phyloP scores from a whole-genome alignment of 1,140 invertebrate genomes.

The Aphaenogaster ashmeadi region DNA sequence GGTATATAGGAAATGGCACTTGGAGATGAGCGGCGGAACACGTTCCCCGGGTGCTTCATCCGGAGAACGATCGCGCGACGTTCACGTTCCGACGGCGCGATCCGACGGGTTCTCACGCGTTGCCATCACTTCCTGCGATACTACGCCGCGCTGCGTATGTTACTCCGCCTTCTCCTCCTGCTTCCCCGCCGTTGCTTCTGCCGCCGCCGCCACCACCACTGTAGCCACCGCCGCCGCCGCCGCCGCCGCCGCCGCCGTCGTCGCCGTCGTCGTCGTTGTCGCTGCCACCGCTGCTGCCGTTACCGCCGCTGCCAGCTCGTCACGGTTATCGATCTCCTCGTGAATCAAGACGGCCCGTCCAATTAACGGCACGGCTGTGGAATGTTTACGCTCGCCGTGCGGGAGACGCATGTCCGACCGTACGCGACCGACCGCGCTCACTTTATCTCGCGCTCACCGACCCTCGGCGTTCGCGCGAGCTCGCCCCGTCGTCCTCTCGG shows the following conservation, averaged over 20 bases:
- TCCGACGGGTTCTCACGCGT: constrained; percentile 68
- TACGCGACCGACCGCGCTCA: constrained; percentile 1
- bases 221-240: background rate
- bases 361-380: constrained; percentile 67
- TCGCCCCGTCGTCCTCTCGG: constrained; percentile 21
- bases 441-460: constrained; percentile 50
- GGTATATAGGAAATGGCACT: constrained; percentile 71
- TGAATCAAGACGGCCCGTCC: constrained; percentile 75
- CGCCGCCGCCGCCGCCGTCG: background rate
- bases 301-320: constrained; percentile 49
- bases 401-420: constrained; percentile 68
- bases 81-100: constrained; percentile 37
- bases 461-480: constrained; percentile 6
- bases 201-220: background rate
- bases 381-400: constrained; percentile 70
- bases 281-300: background rate
- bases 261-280: background rate
- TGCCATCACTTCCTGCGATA: constrained; percentile 71
- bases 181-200: constrained; percentile 11
- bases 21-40: constrained; percentile 52
- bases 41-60: constrained; percentile 21
- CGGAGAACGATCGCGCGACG: constrained; percentile 47
- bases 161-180: constrained; percentile 59
- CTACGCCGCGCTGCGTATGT: constrained; percentile 36
- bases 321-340: constrained; percentile 77